Percentiles rank a stretch among this genome's conserved stretches.
phyloP scores from a whole-genome alignment of 2,888 invertebrate species.

The Drosophila setosimentum region DNA sequence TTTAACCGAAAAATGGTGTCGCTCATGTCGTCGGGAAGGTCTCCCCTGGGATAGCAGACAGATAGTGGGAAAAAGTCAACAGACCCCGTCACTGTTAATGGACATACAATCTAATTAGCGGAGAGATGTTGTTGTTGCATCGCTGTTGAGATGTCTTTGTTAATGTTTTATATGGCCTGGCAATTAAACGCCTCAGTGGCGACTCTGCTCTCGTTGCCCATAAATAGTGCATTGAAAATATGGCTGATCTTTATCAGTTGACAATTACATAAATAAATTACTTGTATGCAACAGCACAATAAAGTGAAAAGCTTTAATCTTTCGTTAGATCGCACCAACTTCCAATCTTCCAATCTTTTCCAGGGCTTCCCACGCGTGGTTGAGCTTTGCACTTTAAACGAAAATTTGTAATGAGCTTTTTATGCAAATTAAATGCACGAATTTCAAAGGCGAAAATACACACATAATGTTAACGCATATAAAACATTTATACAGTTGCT shows the following conservation, averaged over 20 bases:
- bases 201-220: constrained; percentile 39
- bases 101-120: constrained; percentile 51
- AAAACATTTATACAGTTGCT: constrained; percentile 43
- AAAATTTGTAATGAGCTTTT: constrained; percentile 57
- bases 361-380: constrained; percentile 46
- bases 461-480: constrained; percentile 30
- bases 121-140: constrained; percentile 11
- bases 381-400: constrained; percentile 33
- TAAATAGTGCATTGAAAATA: constrained; percentile 41
- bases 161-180: neutral
- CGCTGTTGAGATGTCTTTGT: neutral
- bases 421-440: constrained; percentile 62
- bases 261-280: constrained; percentile 53
- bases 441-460: constrained; percentile 55
- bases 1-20: constrained; percentile 53
- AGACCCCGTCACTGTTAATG: constrained; percentile 13
- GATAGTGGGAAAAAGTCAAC: neutral
- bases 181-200: constrained; percentile 40
- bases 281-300: constrained; percentile 2
- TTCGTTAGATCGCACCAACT: constrained; percentile 20
- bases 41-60: constrained; percentile 18
- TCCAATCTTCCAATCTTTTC: constrained; percentile 16
- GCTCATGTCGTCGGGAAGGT: constrained; percentile 25
- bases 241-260: constrained; percentile 46
- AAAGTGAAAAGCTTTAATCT: constrained; percentile 32